Evolutionary conservation across 2,113 vertebrate genomes (phyloP).

Genomic region (Petromus typicus): DNA sequence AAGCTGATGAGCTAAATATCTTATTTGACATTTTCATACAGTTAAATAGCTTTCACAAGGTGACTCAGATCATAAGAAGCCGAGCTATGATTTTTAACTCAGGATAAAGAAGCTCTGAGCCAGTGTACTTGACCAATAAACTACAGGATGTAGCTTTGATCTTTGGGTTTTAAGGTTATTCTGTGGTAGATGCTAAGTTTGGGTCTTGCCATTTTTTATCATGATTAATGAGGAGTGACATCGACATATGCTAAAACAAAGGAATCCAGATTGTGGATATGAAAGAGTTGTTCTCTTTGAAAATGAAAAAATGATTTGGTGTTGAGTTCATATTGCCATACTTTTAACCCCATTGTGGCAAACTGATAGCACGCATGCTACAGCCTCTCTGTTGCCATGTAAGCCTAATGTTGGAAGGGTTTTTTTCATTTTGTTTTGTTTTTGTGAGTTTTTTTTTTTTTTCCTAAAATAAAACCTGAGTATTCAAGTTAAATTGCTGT

Average conservation of each 20-base stretch:
- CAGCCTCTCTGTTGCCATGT: background rate
- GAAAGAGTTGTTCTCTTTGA: background rate
- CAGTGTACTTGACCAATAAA: background rate
- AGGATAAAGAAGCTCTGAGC: background rate
- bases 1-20: constrained; percentile 44
- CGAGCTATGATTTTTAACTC: background rate
- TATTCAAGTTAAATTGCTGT: background rate
- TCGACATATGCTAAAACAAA: background rate
- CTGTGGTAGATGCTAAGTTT: background rate
- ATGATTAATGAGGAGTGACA: background rate
- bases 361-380: background rate
- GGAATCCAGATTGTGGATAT: background rate
- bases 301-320: background rate
- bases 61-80: background rate
- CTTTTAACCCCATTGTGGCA: background rate
- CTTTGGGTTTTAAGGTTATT: background rate
- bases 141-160: background rate
- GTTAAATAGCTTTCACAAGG: background rate
- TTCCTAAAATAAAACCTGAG: background rate
- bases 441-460: background rate
- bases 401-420: background rate
- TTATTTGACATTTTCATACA: background rate
- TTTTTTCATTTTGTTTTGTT: no score
- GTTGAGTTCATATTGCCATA: background rate
- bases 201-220: background rate